Percentiles rank a stretch among this genome's conserved stretches.
These are phyloP conservation scores for Cephalotes varians DNA, from an alignment of 2,888 invertebrate species.

Conservation along the genomic window DNA sequence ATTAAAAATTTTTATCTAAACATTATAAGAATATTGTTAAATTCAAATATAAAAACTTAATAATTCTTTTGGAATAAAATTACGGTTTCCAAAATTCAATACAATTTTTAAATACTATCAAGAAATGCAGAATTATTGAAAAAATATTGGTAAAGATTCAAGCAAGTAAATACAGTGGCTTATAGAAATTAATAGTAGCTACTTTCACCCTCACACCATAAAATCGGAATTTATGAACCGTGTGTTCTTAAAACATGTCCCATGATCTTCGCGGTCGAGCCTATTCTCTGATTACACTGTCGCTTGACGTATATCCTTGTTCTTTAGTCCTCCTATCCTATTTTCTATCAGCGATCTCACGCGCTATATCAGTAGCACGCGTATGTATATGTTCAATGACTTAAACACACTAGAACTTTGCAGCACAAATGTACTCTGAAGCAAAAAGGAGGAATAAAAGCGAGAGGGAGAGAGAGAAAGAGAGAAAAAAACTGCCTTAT, in stretches of 20 bases:
- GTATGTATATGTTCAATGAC: background rate
- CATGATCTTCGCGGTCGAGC: background rate
- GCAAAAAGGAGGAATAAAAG: background rate
- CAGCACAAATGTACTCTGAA: background rate
- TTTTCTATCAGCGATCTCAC: constrained; percentile 23
- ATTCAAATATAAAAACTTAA: background rate
- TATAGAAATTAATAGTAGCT: background rate
- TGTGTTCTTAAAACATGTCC: constrained; percentile 7
- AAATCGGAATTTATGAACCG: constrained; percentile 22
- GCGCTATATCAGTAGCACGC: constrained; percentile 3
- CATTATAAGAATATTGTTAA: background rate
- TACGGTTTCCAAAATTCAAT: background rate
- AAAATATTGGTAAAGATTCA: background rate
- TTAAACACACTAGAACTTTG: constrained; percentile 17
- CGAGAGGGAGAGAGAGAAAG: constrained; percentile 9
- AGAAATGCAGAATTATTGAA: background rate
- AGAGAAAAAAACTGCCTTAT: constrained; percentile 71
- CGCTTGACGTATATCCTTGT: constrained; percentile 21
- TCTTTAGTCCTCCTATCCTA: constrained; percentile 28
- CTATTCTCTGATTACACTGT: constrained; percentile 29
- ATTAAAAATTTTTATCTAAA: background rate
- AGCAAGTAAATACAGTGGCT: background rate
- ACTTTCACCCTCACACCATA: constrained; percentile 17
- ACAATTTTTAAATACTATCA: background rate
- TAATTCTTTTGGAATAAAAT: background rate